phyloP scores from a whole-genome alignment of 2,113 vertebrate species.

The Pteropus alecto region DNA sequence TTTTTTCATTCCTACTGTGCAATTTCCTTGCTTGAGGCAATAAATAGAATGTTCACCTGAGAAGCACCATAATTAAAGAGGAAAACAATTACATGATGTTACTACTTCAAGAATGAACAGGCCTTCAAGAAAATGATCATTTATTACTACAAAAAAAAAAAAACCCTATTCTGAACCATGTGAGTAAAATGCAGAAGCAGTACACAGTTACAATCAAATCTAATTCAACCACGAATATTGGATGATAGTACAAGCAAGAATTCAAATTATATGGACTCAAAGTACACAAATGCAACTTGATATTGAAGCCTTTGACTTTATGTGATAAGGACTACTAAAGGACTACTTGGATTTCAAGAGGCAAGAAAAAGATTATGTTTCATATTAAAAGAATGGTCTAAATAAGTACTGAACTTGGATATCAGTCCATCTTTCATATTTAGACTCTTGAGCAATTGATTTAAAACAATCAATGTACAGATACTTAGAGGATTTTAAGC shows the following conservation, averaged over 20 bases:
- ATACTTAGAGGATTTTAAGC: not conserved
- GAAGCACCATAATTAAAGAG: not conserved
- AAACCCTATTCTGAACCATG: not conserved
- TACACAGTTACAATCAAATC: not conserved
- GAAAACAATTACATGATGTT: not conserved
- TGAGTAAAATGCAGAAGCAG: not conserved
- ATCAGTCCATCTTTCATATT: not conserved
- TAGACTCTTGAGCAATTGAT: not conserved
- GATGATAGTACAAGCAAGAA: not conserved
- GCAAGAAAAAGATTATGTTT: not conserved
- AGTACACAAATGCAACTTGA: not conserved
- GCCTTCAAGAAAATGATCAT: not conserved
- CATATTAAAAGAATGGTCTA: not conserved
- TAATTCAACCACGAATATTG: not conserved
- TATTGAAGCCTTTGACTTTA: not conserved
- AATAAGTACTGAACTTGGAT: not conserved
- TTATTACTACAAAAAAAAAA: not conserved
- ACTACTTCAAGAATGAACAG: not conserved
- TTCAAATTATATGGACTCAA: not conserved
- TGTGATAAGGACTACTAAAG: not conserved
- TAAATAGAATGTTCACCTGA: not conserved
- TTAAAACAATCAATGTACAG: not conserved
- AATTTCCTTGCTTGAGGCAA: not conserved
- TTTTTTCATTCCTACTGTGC: not conserved
- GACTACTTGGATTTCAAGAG: not conserved